Evolutionary conservation across 2,888 invertebrate genomes (phyloP).

Genomic region (Thera britannica): DNA sequence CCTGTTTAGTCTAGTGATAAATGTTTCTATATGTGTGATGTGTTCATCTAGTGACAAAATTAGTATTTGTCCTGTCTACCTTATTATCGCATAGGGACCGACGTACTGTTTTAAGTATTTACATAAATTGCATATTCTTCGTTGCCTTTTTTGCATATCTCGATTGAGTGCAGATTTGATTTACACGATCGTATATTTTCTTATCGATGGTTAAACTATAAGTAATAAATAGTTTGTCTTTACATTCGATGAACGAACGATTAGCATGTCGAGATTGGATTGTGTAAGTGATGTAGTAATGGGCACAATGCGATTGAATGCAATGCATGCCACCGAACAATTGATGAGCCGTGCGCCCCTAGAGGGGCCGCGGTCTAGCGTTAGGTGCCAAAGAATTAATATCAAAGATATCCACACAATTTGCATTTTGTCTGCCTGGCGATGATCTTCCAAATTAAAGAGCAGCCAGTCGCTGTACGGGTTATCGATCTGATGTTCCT

Average conservation of each 20-base stretch:
- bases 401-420: conserved; percentile 80
- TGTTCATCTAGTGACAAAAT: conserved; percentile 78
- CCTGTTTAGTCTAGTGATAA: conserved; percentile 75
- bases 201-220: conserved; percentile 51
- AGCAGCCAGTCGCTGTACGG: conserved; percentile 74
- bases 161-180: conserved; percentile 59
- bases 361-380: conserved; percentile 55
- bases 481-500: conserved; percentile 84
- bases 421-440: conserved; percentile 70
- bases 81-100: conserved; percentile 65
- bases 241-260: conserved; percentile 39
- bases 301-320: conserved; percentile 43
- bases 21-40: conserved; percentile 80
- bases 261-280: conserved; percentile 42
- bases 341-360: conserved; percentile 53
- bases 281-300: conserved; percentile 30
- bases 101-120: conserved; percentile 49
- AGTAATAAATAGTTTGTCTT: conserved; percentile 44
- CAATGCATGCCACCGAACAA: conserved; percentile 56
- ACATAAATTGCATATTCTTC: conserved; percentile 69
- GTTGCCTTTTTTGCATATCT: conserved; percentile 70
- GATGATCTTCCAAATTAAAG: conserved; percentile 80
- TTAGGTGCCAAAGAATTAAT: conserved; percentile 84
- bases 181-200: conserved; percentile 53
- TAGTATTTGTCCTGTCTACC: conserved; percentile 70